phyloP scores from a whole-genome alignment of 2,113 vertebrate species.

The Notothenia rossii region DNA sequence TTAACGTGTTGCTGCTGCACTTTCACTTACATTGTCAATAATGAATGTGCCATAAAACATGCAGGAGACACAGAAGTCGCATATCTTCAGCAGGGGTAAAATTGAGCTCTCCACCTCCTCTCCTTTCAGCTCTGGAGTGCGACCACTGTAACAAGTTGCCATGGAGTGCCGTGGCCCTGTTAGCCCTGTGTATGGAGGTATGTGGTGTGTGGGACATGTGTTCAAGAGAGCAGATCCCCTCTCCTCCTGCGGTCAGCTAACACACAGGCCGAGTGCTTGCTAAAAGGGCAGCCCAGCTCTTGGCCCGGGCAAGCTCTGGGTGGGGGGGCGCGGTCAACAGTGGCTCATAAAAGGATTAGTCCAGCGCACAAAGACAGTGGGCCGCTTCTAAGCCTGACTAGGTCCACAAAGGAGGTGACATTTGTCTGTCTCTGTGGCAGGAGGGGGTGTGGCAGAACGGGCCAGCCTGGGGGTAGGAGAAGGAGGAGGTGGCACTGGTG shows the following conservation, averaged over 20 bases:
- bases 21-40: constrained; percentile 74
- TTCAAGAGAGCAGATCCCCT: constrained; percentile 52
- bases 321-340: constrained; percentile 78
- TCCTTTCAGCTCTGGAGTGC: constrained; percentile 34
- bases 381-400: constrained; percentile 84
- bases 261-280: constrained; percentile 39
- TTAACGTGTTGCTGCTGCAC: constrained; percentile 75
- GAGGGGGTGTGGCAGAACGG: constrained; percentile 72
- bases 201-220: constrained; percentile 66
- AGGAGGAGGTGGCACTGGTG: constrained; percentile 78
- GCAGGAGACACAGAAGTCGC: constrained; percentile 67
- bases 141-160: constrained; percentile 54
- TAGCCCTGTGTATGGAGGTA: constrained; percentile 51
- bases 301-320: constrained; percentile 51
- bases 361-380: constrained; percentile 84
- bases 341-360: constrained; percentile 88
- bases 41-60: constrained; percentile 77
- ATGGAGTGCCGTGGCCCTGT: constrained; percentile 47
- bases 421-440: constrained; percentile 87
- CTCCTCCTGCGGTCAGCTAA: constrained; percentile 67
- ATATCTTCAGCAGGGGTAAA: constrained; percentile 57
- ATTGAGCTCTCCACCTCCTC: constrained; percentile 34
- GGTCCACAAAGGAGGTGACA: constrained; percentile 88
- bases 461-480: constrained; percentile 67
- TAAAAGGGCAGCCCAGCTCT: constrained; percentile 64